Evolutionary conservation across 2,113 vertebrate species (phyloP).

Genomic region (Ibidorhyncha struthersii): DNA sequence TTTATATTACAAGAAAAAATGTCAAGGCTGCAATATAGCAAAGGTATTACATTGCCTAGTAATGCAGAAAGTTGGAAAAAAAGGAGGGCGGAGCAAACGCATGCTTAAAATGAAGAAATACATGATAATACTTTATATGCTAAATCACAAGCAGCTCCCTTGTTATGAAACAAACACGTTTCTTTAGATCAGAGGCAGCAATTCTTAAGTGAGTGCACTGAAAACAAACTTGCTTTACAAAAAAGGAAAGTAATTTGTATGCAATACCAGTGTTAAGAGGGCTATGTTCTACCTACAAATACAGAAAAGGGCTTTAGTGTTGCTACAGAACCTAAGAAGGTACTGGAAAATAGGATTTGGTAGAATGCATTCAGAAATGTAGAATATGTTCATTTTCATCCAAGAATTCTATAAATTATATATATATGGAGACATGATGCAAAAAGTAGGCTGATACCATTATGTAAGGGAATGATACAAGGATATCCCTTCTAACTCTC

Average conservation of each 20-base stretch:
- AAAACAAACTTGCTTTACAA: slow-evolving; percentile 9
- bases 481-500: neutral
- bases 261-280: neutral
- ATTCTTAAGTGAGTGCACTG: neutral
- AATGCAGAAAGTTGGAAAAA: neutral
- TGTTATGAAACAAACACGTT: neutral
- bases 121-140: neutral
- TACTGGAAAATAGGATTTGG: neutral
- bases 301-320: neutral
- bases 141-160: neutral
- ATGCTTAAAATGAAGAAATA: neutral
- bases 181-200: neutral
- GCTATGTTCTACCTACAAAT: slow-evolving; percentile 26
- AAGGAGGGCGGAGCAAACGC: neutral
- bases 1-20: neutral
- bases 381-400: neutral
- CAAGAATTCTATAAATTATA: neutral
- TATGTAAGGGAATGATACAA: slow-evolving; percentile 8
- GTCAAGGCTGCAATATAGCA: neutral
- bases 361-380: neutral
- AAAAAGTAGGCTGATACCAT: neutral
- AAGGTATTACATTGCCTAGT: neutral
- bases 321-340: neutral
- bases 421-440: neutral
- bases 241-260: neutral